Conservation (phyloP, 2,888 invertebrate genomes). For the Gerris lacustris region DNA sequence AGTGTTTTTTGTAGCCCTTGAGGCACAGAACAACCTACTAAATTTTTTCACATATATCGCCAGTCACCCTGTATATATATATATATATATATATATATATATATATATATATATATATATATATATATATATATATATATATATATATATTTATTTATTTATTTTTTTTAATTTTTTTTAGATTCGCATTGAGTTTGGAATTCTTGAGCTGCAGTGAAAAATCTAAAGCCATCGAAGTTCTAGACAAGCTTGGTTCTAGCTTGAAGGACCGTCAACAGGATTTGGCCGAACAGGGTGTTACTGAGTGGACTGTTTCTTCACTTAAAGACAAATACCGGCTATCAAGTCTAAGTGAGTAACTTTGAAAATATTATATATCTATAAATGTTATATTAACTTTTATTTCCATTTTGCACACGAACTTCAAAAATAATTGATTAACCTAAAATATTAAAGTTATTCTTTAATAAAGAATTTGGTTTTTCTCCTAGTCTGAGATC, state of each 20-base stretch:
- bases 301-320: conserved; percentile 34
- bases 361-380: neutral
- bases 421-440: too few relatives aligned
- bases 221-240: neutral
- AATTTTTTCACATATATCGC: too few relatives aligned
- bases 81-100: conserved; percentile 5
- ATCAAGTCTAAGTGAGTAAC: conserved; percentile 2
- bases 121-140: too few relatives aligned
- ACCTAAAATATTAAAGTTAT: too few relatives aligned
- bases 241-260: conserved; percentile 34
- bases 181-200: conserved; percentile 6
- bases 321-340: conserved; percentile 31
- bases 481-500: too few relatives aligned
- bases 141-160: neutral
- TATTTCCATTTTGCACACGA: too few relatives aligned
- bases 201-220: conserved; percentile 11
- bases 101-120: too few relatives aligned
- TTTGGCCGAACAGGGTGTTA: conserved; percentile 34
- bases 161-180: neutral
- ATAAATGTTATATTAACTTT: too few relatives aligned
- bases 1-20: too few relatives aligned
- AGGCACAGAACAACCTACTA: too few relatives aligned
- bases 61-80: too few relatives aligned
- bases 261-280: conserved; percentile 34
- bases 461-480: too few relatives aligned